Evolutionary conservation across 2,888 invertebrate species (phyloP), one percentile per base, ranked within the genome.

Genomic region (Caenorhabditis zanzibari): DNA sequence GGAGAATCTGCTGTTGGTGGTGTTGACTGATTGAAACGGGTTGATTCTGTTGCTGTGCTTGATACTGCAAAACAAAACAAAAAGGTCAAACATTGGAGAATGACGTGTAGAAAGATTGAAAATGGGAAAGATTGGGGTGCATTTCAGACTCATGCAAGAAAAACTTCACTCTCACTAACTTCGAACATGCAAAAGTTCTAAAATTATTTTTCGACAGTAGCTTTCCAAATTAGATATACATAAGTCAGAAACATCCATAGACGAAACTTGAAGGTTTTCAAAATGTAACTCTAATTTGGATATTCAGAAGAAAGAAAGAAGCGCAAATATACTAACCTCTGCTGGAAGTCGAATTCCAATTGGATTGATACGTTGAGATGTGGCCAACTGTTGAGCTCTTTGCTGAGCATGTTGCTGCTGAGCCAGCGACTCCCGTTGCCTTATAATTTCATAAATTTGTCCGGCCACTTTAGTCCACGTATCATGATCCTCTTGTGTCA

Each of bases 51-150:
- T 44, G 22, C 72, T n/a, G 68, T 68, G 68, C 9, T 52, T 35
- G 24, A 54, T 68, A 68, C 68, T 68, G 68, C 54, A 68, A 68
- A 68, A 68, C 54, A 16, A 19, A 68, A 68, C 68, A 68, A 35
- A 38, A 28, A 38, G 68, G 54, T 68, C 54, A 38, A 22, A 54
- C 54, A 16, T 54, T 38, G 35, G 12, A 16, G 49, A 16, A 68
- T 64, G 35, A 68, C 24, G 24, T n/a, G 63, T 44, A 26, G 10
- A 54, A 26, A 54, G 26, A 12, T 24, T 26, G 54, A 19, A 10
- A 6, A 54, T 19, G 38, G 24, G 41, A 38, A 24, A 35, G 35
- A 9, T 28, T 68, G 32, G 14, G 32, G 52, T 68, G 47, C 10
- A 35, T 32, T 12, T 44, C 28, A 64, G 24, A 52, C 3, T 28